Evolutionary conservation across 2,888 invertebrate genomes (phyloP), one percentile per base, ranked within the genome.

Genomic region (Chironomus riparius): DNA sequence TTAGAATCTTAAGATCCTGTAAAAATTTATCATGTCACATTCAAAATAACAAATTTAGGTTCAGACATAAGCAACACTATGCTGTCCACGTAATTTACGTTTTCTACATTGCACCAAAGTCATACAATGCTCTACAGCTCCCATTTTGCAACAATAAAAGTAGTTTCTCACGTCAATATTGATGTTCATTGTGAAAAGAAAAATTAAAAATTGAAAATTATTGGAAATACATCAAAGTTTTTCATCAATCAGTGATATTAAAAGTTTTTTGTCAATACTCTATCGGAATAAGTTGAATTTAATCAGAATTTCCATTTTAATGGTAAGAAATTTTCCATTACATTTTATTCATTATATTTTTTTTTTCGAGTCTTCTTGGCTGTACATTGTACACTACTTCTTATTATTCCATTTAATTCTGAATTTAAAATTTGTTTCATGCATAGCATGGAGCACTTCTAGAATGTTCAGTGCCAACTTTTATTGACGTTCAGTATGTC

Each of bases 101-200:
- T 38, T 38, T 38, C 10, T 38, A 38, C 38, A 38, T 38, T 38
- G 56, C 56, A 56, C 7, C 15, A 56, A 3, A 56, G 15, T 18
- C n/a, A 18, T 56, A 56, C 50, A 50, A 50, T 38, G 15, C 10
- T 50, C 2, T 50, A 50, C 13, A 50, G 15, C n/a, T 56, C 7
- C 7, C 18, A 18, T 56, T 56, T 56, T 15, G 56, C 56, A 56
- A 24, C 65, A 65, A 13, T 21, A 18, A 24, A 65, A 65, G 65
- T 38, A 65, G 24, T 65, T 24, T 65, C 22, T 65, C 24, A 65
- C 65, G 12, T 13, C 65, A 62, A 13, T 65, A 65, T 65, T 65
- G 65, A 65, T 21, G 65, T 22, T 22, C 38, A 22, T 56, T 71
- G 61, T 50, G 15, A 61, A 73, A 24, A 73, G 62, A 65, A 73